Base-by-base conservation (phyloP, 2,113 vertebrate genomes). In the Ceyx margarethae region DNA sequence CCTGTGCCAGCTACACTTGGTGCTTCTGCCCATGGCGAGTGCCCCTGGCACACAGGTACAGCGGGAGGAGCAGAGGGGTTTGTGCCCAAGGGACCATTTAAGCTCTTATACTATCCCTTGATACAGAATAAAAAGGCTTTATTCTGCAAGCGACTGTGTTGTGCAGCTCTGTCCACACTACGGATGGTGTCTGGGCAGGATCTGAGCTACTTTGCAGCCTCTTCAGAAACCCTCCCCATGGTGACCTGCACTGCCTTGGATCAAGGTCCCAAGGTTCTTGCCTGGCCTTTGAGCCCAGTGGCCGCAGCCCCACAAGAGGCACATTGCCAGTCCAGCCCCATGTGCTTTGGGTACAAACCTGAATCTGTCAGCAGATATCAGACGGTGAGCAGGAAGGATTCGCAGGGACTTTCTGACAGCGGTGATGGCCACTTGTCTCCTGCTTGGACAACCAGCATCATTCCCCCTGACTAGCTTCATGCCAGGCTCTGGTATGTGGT, bases 111-210 rank as follows among this genome's bases (percentile, higher is more conserved):
- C 5, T 89, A 60, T 35, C 20, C 45, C 58, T 85, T 61, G 26
- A 72, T 68, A 14, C 6, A 22, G 87, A 96, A 97, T 97, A 97
- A 97, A 96, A 16, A 4, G 54, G 68, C 35, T 94, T 91, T 64
- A 69, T 61, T 84, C 72, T 77, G 48, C 66, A 11, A 1, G 0
- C 50, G 26, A 40, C 31, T 0, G 4, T 66, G 81, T 80, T 0
- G 0, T 50, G 50, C 3, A 0, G 58, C 69, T 94, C 48, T 88
- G 66, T 81, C 61, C 57, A 4, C 18, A 2, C 60, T 16, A 11
- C 0, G 0, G 46, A 6, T 48, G 28, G 20, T 74, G 13, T 46
- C 26, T 0, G 9, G 33, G 67, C 23, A 67, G 62, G 43, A 65
- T 43, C 31, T 31, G 40, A 33, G 80, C 40, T 14, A 22, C 40